Conservation (phyloP, 2,797 vertebrate species). For the Neostethus bicornis region DNA sequence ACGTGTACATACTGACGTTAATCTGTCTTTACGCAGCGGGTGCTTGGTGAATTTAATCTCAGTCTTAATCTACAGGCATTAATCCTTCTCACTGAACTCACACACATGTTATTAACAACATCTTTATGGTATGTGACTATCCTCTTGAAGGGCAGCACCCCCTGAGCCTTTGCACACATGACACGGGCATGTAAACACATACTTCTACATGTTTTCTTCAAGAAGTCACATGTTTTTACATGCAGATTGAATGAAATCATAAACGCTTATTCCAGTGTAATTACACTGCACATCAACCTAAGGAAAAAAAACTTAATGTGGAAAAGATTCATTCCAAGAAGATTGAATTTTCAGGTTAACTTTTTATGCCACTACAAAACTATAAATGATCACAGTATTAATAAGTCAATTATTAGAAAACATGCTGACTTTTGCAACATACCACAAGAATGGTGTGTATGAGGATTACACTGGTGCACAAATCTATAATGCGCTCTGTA, state of each 20-base stretch:
- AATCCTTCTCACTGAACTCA: constrained; percentile 51
- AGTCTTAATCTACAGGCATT: constrained; percentile 57
- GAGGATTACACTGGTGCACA: constrained; percentile 40
- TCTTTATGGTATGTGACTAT: constrained; percentile 48
- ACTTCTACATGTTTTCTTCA: constrained; percentile 1
- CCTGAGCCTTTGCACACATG: constrained; percentile 18
- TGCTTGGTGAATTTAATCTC: constrained; percentile 60
- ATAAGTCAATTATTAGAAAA: constrained; percentile 44
- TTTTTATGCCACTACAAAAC: background rate
- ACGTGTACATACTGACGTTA: constrained; percentile 9
- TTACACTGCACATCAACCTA: constrained; percentile 25
- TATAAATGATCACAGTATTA: constrained; percentile 30
- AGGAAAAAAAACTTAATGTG: no score
- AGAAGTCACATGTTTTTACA: background rate
- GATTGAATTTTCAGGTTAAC: constrained; percentile 2
- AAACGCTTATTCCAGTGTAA: background rate
- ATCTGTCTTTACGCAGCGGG: constrained; percentile 31
- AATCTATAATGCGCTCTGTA: constrained; percentile 38
- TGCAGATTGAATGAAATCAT: background rate
- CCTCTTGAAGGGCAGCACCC: constrained; percentile 25
- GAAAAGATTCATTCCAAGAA: constrained; percentile 9
- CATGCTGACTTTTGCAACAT: constrained; percentile 59
- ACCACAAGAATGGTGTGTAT: constrained; percentile 29
- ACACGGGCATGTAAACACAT: constrained; percentile 22
- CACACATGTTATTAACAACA: constrained; percentile 32